Percentiles rank a stretch among this genome's conserved stretches.
phyloP scores from a whole-genome alignment of 2,113 vertebrate genomes.

The Brachypteracias leptosomus region DNA sequence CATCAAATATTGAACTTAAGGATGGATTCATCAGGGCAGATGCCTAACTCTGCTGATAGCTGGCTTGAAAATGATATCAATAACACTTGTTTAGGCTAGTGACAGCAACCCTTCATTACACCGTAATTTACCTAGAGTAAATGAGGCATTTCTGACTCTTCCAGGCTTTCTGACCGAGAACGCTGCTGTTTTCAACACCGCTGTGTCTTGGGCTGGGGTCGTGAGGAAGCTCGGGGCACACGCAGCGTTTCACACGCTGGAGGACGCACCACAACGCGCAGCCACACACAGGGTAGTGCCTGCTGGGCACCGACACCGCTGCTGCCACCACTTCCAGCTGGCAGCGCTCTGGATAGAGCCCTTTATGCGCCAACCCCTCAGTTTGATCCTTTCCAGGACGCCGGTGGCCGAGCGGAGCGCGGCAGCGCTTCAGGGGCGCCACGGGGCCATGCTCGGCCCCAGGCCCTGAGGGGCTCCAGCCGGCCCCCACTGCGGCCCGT shows the following conservation, averaged over 20 bases:
- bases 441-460: background rate
- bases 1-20: background rate
- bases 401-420: fast-evolving
- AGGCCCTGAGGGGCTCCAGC: background rate
- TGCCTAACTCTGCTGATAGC: background rate
- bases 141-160: background rate
- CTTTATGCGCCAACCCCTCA: fast-evolving
- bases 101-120: background rate
- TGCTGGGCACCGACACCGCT: background rate
- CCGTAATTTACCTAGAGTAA: fast-evolving
- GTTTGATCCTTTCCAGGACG: fast-evolving
- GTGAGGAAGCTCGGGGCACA: fast-evolving
- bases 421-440: too few relatives aligned
- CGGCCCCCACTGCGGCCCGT: background rate
- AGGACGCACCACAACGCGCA: fast-evolving
- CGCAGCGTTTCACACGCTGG: fast-evolving
- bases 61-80: background rate
- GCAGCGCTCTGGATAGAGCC: fast-evolving
- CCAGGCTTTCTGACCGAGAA: background rate
- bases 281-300: background rate
- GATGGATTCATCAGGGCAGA: background rate
- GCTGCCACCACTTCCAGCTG: fast-evolving
- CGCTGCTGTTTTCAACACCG: fast-evolving
- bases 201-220: fast-evolving
- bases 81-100: background rate